Conservation (phyloP, 2,797 vertebrate genomes). For the Picus viridis region DNA sequence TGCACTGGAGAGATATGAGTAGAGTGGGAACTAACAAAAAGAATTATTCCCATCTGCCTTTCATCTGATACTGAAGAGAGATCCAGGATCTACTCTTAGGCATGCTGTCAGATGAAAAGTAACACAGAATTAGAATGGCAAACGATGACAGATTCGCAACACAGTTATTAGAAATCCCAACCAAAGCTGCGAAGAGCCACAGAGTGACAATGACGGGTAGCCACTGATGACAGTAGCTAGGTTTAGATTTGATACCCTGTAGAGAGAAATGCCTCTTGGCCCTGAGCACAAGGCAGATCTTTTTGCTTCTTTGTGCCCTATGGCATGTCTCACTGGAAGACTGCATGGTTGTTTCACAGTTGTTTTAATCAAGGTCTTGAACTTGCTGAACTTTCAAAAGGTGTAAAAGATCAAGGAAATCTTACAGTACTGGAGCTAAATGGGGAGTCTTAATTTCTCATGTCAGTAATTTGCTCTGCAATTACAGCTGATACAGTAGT, state of each 20-base stretch:
- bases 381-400: neutral
- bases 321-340: neutral
- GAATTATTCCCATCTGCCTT: neutral
- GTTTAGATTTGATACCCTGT: neutral
- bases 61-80: slow-evolving; percentile 16
- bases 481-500: slow-evolving; percentile 23
- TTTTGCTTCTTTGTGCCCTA: neutral
- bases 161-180: neutral
- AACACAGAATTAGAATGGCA: neutral
- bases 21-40: neutral
- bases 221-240: neutral
- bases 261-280: neutral
- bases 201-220: neutral
- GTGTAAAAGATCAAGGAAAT: neutral
- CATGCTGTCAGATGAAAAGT: slow-evolving; percentile 16
- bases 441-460: neutral
- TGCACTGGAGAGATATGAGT: neutral
- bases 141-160: slow-evolving; percentile 18
- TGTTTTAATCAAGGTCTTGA: rapidly evolving
- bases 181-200: neutral
- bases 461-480: slow-evolving; percentile 16
- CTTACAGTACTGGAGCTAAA: neutral
- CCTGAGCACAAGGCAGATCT: neutral
- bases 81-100: neutral
- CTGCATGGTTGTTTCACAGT: neutral